Evolutionary conservation across 2,113 vertebrate species (phyloP), one percentile per base, ranked within the genome.

Genomic region (Oncorhynchus keta): DNA sequence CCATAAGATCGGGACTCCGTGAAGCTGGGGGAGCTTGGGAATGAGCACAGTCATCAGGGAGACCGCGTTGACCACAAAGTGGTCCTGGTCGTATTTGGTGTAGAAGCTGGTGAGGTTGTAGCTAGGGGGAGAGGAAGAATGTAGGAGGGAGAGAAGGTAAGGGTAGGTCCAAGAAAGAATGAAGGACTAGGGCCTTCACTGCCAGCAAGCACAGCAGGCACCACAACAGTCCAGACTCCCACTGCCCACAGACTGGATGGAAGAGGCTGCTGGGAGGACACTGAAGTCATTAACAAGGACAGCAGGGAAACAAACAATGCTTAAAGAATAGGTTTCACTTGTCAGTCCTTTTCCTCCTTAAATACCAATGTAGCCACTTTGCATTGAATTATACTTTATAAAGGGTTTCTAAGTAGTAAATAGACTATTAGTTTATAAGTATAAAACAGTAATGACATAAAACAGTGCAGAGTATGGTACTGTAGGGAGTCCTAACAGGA

Each of bases 21-120:
- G 97, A 79, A 99, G 83, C 89, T 99, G 97, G 1, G 98, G 97
- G 87, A 99, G 93, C 87, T 99, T 99, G 79, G 97, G 98, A 90
- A 99, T 99, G 70, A 99, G 95, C 28, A 99, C 97, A 0, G 95
- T 98, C 89, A 99, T 93, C 74, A 99, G 93, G 78, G 98, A 99
- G 76, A 95, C 79, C 0, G 97, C 99, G 92, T 99, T 99, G 88
- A 99, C 90, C 90, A 99, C 90, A 74, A 98, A 99, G 91, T 99
- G 98, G 77, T 92, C 92, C 3, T 94, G 86, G 75, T 99, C 97
- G 71, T 99, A 99, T 90, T 99, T 99, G 24, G 98, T 99, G 92
- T 99, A 99, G 94, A 99, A 99, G 93, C 97, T 99, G 5, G 97
- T 95, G 81, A 99, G 91, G 84, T 99, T 97, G 74, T 99, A 99